Evolutionary conservation across 1,140 invertebrate genomes (phyloP).

Genomic region (Heliothis subflexa): DNA sequence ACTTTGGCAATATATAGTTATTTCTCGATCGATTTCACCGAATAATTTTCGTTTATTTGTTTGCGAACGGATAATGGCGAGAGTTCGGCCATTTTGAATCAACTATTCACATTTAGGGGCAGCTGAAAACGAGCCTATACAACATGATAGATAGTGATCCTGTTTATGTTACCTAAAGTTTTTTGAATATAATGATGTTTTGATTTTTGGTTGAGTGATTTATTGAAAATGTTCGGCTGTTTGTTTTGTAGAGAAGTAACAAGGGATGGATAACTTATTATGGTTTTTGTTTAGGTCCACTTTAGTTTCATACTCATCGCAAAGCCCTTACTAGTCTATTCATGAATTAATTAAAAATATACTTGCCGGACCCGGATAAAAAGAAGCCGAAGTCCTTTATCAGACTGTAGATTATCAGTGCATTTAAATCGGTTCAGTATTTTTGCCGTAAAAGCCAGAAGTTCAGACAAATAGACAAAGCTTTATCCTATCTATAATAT

Average conservation of each 20-base stretch:
- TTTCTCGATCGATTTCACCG: slow-evolving; percentile 39
- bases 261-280: too few species aligned
- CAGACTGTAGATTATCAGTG: too few species aligned
- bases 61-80: slow-evolving; percentile 22
- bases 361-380: too few species aligned
- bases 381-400: too few species aligned
- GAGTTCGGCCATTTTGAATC: slow-evolving; percentile 40
- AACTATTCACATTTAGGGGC: slow-evolving; percentile 45
- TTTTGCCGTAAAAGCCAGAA: too few species aligned
- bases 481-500: too few species aligned
- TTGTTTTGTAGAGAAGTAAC: neutral
- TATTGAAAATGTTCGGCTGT: neutral
- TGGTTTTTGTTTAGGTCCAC: too few species aligned
- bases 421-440: too few species aligned
- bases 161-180: slow-evolving; percentile 46
- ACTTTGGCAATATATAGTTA: slow-evolving; percentile 40
- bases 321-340: too few species aligned
- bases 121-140: slow-evolving; percentile 42
- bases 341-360: too few species aligned
- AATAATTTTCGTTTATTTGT: slow-evolving; percentile 45
- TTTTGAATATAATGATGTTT: slow-evolving; percentile 10
- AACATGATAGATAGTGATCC: slow-evolving; percentile 24
- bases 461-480: too few species aligned
- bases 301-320: too few species aligned
- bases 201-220: slow-evolving; percentile 1